Conservation (phyloP, 2,113 vertebrate species). For the Zootoca vivipara region DNA sequence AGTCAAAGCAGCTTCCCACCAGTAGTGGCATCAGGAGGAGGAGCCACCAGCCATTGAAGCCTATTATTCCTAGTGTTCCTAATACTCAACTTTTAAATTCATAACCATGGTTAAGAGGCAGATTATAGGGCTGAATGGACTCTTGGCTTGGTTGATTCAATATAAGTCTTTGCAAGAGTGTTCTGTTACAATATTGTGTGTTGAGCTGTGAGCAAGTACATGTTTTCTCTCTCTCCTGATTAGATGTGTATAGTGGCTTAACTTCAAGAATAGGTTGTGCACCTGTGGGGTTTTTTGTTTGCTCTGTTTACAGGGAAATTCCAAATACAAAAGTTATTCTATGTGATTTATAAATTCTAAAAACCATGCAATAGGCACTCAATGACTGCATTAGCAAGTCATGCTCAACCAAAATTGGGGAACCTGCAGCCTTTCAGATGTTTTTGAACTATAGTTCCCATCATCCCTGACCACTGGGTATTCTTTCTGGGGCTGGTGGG, state of each 20-base stretch:
- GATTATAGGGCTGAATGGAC: not conserved
- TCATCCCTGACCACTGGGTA: not conserved
- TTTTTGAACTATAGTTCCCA: not conserved
- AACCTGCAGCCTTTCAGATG: not conserved
- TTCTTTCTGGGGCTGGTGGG: not conserved
- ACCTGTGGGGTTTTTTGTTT: not conserved
- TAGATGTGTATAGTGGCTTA: not conserved
- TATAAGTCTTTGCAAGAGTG: not conserved
- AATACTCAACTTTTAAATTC: not conserved
- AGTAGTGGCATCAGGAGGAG: too few species aligned
- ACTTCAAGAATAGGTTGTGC: not conserved
- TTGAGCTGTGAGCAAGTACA: not conserved
- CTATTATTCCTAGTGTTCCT: not conserved
- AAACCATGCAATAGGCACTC: not conserved
- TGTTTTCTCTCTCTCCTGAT: not conserved
- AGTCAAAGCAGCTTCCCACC: too few species aligned
- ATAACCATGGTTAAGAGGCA: not conserved
- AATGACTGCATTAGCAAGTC: not conserved
- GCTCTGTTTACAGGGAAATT: not conserved
- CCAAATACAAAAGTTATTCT: not conserved
- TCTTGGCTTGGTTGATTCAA: not conserved
- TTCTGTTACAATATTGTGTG: not conserved
- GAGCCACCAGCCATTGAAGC: too few species aligned
- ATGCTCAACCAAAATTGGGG: not conserved
- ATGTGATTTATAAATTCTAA: not conserved